phyloP scores from a whole-genome alignment of 1,140 invertebrate species.

The Acromyrmex echinatior region DNA sequence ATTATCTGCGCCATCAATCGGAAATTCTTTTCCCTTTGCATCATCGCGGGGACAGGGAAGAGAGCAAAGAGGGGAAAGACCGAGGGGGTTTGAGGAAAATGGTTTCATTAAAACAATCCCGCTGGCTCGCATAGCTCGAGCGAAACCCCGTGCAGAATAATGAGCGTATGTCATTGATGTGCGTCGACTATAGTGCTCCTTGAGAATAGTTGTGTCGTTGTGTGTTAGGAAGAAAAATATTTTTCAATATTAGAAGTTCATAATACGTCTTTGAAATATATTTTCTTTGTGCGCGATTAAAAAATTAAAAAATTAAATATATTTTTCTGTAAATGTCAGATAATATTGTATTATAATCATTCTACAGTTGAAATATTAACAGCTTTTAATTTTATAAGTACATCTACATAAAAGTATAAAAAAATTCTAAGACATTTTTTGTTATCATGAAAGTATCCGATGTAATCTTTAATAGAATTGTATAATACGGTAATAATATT shows the following conservation, averaged over 20 bases:
- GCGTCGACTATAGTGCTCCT: constrained; percentile 51
- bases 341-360: constrained; percentile 23
- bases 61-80: constrained; percentile 39
- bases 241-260: constrained; percentile 1
- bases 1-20: constrained; percentile 77
- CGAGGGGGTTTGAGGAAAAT: constrained; percentile 74
- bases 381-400: not conserved
- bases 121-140: constrained; percentile 74
- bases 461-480: not conserved
- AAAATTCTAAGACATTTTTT: not conserved
- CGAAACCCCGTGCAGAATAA: constrained; percentile 79
- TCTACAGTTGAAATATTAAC: constrained; percentile 1
- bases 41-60: constrained; percentile 49
- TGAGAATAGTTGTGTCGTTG: not conserved
- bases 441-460: not conserved
- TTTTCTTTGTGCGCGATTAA: not conserved
- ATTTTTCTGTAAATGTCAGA: not conserved
- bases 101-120: constrained; percentile 81
- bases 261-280: not conserved
- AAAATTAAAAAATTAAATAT: not conserved
- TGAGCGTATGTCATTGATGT: constrained; percentile 74
- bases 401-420: not conserved
- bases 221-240: not conserved
- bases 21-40: constrained; percentile 69
- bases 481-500: not conserved